Evolutionary conservation across 2,113 vertebrate species (phyloP).

Genomic region (Amphiprion percula): DNA sequence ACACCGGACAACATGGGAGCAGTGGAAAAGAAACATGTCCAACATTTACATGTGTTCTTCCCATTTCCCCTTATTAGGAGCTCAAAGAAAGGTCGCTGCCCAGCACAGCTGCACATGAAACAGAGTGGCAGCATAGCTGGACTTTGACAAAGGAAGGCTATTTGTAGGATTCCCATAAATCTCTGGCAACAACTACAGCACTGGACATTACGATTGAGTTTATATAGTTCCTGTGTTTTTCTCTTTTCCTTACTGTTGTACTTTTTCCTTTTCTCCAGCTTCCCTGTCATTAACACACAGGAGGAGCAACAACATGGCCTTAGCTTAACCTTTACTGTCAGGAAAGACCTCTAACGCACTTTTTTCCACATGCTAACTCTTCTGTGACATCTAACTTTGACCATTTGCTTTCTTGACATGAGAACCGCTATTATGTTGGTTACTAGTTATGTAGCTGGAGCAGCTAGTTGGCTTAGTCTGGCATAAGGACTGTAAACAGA

Average conservation of each 20-base stretch:
- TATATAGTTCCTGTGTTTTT: conserved; percentile 11
- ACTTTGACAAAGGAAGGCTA: conserved; percentile 57
- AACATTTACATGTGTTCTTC: conserved; percentile 56
- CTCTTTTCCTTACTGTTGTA: neutral
- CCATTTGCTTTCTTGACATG: neutral
- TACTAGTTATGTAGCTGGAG: neutral
- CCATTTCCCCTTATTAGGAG: conserved; percentile 57
- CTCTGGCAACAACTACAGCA: conserved; percentile 23
- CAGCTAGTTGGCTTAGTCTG: too few relatives aligned
- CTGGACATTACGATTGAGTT: conserved; percentile 26
- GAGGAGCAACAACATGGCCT: conserved; percentile 48
- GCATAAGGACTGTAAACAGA: too few relatives aligned
- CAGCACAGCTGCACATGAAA: conserved; percentile 71
- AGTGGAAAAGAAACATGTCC: conserved; percentile 59
- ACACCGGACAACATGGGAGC: conserved; percentile 7
- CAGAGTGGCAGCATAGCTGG: conserved; percentile 41
- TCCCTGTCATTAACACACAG: neutral
- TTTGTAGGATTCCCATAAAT: conserved; percentile 74
- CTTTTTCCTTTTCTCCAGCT: neutral
- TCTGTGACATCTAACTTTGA: too few relatives aligned
- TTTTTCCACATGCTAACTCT: too few relatives aligned
- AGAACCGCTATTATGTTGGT: neutral
- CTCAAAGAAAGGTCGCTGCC: conserved; percentile 46
- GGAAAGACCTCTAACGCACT: too few relatives aligned
- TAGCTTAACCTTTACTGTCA: conserved; percentile 1